A percentile compares a stretch with the other conserved stretches of the same genome.
Conservation (phyloP, 2,113 vertebrate species). For the Prolemur simus region DNA sequence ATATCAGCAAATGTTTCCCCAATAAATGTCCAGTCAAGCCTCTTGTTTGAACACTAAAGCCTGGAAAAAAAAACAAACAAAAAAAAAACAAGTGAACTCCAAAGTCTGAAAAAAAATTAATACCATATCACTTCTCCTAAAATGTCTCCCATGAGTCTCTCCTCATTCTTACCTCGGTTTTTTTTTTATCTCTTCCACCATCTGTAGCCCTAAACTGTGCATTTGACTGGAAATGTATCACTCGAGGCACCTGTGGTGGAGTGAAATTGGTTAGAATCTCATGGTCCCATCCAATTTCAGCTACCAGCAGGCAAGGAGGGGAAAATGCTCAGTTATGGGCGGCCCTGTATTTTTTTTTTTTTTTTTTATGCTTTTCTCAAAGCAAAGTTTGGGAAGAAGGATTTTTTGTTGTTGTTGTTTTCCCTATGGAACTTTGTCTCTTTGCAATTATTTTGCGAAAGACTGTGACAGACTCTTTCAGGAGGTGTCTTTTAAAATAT, state of each 20-base stretch:
- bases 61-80: conserved; percentile 13
- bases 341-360: background rate
- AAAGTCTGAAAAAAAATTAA: conserved; percentile 36
- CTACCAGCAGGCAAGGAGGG: conserved; percentile 65
- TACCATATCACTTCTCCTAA: background rate
- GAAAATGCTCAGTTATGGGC: conserved; percentile 1
- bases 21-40: background rate
- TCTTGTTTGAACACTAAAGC: background rate
- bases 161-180: conserved; percentile 28
- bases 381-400: background rate
- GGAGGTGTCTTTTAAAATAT: background rate
- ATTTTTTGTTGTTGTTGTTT: background rate
- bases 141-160: conserved; percentile 29
- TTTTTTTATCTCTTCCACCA: conserved; percentile 16
- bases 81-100: background rate
- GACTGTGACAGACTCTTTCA: background rate
- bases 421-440: background rate
- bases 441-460: conserved; percentile 21
- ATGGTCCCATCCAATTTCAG: conserved; percentile 67
- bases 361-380: background rate
- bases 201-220: conserved; percentile 56
- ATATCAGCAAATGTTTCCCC: background rate
- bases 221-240: conserved; percentile 72
- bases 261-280: conserved; percentile 72
- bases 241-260: conserved; percentile 59